Evolutionary conservation across 2,113 vertebrate species (phyloP).

Genomic region (Argyrosomus japonicus): DNA sequence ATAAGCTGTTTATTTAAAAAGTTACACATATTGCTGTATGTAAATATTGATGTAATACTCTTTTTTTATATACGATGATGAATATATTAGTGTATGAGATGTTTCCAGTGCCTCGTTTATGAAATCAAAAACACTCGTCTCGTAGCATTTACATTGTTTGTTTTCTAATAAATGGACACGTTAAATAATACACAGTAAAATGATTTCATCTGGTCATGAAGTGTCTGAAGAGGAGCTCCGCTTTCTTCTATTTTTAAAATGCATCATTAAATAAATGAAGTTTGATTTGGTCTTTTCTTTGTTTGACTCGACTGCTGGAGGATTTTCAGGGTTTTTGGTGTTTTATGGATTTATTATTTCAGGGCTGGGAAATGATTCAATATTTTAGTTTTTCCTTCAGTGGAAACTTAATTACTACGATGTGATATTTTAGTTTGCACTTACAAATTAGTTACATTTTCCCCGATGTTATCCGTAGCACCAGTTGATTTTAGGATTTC

Average conservation of each 20-base stretch:
- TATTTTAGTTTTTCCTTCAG: not conserved
- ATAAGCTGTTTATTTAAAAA: conserved; percentile 91
- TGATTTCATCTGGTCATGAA: too few species aligned
- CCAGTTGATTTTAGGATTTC: not conserved
- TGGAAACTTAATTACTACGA: not conserved
- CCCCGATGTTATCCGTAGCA: not conserved
- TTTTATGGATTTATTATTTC: not conserved
- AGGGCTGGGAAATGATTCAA: not conserved
- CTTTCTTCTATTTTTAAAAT: too few species aligned
- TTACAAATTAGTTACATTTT: not conserved
- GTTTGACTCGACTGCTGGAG: not conserved
- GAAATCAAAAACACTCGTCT: not conserved
- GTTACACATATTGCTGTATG: conserved; percentile 78
- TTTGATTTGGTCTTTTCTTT: not conserved
- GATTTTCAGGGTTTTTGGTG: not conserved
- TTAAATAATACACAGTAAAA: too few species aligned
- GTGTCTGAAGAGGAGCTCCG: too few species aligned
- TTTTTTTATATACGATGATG: conserved; percentile 31
- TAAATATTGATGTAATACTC: conserved; percentile 77
- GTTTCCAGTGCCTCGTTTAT: not conserved
- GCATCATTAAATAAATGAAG: too few species aligned
- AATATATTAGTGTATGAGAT: conserved; percentile 19
- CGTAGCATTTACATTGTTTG: not conserved
- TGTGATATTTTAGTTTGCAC: not conserved
- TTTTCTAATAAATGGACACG: too few species aligned